Evolutionary conservation across 2,113 vertebrate species (phyloP).

Genomic region (western clawed frog (Xenopus tropicalis)): UCB_Xtro_10.0 CM004446.2:125392001-125392500

Average conservation of each 20-base stretch:
- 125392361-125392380: too few relatives aligned
- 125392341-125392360: too few relatives aligned
- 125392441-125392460: too few relatives aligned
- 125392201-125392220: conserved; percentile 9
- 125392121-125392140: neutral
- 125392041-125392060: too few relatives aligned
- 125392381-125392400: too few relatives aligned
- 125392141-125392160: neutral
- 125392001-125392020: neutral
- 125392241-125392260: conserved; percentile 6
- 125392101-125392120: neutral
- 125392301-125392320: neutral
- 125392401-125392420: too few relatives aligned
- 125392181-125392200: neutral
- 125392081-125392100: too few relatives aligned
- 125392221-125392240: conserved; percentile 4
- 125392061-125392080: too few relatives aligned
- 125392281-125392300: neutral
- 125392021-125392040: neutral
- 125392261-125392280: conserved; percentile 16
- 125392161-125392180: neutral
- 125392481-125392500: too few relatives aligned
- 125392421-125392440: too few relatives aligned
- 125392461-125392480: too few relatives aligned
- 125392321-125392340: neutral